phyloP scores from a whole-genome alignment of 23 tunicate genomes.

The Phallusia fumigata region DNA sequence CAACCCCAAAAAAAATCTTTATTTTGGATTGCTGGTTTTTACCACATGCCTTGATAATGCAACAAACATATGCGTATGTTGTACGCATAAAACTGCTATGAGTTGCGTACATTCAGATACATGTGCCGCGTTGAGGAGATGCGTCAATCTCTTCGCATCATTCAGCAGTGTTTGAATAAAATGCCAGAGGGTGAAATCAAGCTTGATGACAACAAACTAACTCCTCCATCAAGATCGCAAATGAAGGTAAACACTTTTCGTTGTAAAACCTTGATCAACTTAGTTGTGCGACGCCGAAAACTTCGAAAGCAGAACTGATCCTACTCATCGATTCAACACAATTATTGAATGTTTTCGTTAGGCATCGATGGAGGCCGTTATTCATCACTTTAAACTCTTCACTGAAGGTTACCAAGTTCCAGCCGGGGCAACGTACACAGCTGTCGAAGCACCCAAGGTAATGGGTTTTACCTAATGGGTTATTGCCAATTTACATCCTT shows the following conservation, averaged over 20 bases:
- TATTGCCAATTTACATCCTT: not conserved
- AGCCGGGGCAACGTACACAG: slow-evolving; percentile 96
- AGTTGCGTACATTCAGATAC: slow-evolving; percentile 37
- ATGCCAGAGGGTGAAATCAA: slow-evolving; percentile 26
- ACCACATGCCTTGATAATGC: too few species aligned
- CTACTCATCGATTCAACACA: too few species aligned
- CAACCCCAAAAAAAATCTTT: too few species aligned
- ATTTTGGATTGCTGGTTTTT: too few species aligned
- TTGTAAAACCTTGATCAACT: too few species aligned
- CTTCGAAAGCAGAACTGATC: too few species aligned
- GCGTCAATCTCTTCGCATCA: slow-evolving; percentile 92
- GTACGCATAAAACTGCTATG: too few species aligned
- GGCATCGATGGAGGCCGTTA: slow-evolving; percentile 97
- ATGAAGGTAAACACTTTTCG: slow-evolving; percentile 18
- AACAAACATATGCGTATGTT: too few species aligned
- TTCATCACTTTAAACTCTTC: slow-evolving; percentile 94
- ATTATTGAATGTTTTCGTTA: not conserved
- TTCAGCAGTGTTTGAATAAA: slow-evolving; percentile 46
- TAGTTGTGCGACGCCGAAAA: too few species aligned
- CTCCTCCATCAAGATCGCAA: slow-evolving; percentile 16
- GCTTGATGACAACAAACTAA: slow-evolving; percentile 70
- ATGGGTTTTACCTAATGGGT: not conserved
- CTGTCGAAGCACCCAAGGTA: slow-evolving; percentile 99
- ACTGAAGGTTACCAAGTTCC: slow-evolving; percentile 99
- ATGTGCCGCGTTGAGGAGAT: slow-evolving; percentile 98